These are phyloP conservation scores for Artibeus jamaicensis DNA, from an alignment of 2,797 vertebrate genomes.

Conservation along the genomic window DNA sequence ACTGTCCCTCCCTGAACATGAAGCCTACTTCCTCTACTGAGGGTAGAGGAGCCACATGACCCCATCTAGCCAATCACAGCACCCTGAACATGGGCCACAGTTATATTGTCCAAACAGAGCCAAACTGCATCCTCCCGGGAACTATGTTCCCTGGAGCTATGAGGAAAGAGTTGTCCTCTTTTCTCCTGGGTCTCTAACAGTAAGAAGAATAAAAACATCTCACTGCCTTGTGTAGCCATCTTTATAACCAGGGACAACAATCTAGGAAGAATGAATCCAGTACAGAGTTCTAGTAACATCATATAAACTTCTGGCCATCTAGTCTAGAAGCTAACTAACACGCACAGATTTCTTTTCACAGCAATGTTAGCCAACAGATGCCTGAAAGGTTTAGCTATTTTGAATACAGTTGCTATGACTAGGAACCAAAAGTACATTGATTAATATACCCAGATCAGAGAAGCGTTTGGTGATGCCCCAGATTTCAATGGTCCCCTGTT, in stretches of 20 bases:
- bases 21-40: background rate
- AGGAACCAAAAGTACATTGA: background rate
- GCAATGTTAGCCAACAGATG: background rate
- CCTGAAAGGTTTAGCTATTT: background rate
- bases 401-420: background rate
- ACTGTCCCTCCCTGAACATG: background rate
- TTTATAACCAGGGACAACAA: background rate
- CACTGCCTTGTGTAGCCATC: background rate
- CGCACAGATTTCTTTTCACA: background rate
- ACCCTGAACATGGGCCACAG: background rate
- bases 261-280: background rate
- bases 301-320: background rate
- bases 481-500: background rate
- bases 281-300: background rate
- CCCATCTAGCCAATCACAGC: background rate
- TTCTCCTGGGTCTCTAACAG: background rate
- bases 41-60: background rate
- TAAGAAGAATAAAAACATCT: background rate
- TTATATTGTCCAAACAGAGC: background rate
- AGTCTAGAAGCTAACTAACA: background rate
- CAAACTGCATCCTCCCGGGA: background rate
- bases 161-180: background rate
- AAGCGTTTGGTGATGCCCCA: background rate
- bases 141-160: background rate
- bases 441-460: background rate